phyloP scores from a whole-genome alignment of 2,888 invertebrate species.

The Eudasyphora cyanicolor region DNA sequence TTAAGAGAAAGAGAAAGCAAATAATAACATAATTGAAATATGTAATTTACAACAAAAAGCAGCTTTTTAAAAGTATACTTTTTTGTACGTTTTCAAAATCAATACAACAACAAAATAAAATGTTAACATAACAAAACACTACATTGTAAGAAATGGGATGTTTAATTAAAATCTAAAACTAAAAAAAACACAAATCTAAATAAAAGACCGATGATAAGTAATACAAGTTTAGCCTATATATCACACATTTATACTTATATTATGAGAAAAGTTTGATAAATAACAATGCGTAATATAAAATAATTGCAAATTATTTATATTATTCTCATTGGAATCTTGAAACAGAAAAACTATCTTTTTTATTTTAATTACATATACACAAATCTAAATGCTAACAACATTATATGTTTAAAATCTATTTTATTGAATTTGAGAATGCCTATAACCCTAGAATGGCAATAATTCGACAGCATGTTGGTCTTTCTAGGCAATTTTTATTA shows the following conservation, averaged over 20 bases:
- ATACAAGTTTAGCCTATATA: constrained; percentile 65
- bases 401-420: too few species aligned
- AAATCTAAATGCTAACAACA: too few species aligned
- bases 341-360: constrained; percentile 54
- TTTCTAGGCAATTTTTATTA: too few species aligned
- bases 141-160: constrained; percentile 60
- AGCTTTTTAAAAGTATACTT: constrained; percentile 66
- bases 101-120: constrained; percentile 47
- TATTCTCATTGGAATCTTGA: constrained; percentile 61
- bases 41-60: constrained; percentile 51
- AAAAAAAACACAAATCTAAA: constrained; percentile 19
- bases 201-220: constrained; percentile 46
- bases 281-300: constrained; percentile 54
- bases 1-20: constrained; percentile 51
- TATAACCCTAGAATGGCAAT: too few species aligned
- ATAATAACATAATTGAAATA: constrained; percentile 42
- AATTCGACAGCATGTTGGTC: too few species aligned
- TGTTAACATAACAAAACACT: constrained; percentile 62
- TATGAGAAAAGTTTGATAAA: constrained; percentile 70
- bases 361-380: too few species aligned
- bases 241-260: constrained; percentile 62
- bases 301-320: constrained; percentile 65
- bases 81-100: constrained; percentile 64
- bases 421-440: not conserved
- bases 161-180: constrained; percentile 41